Percentiles rank a stretch among this genome's conserved stretches.
Conservation (phyloP, 2,888 invertebrate genomes). For the Xylophagus ater region DNA sequence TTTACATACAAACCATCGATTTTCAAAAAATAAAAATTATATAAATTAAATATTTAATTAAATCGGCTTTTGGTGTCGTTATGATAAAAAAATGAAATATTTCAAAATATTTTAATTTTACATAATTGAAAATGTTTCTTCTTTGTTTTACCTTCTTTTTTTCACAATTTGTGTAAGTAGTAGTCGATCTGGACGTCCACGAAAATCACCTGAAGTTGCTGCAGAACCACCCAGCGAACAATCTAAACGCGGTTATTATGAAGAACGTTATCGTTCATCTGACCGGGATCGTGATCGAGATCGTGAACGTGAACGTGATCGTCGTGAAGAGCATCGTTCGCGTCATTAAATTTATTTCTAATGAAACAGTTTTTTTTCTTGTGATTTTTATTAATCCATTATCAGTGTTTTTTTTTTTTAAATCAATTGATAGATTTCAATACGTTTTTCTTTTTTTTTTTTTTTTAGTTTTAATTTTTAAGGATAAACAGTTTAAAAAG, state of each 20-base stretch:
- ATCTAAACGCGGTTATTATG: constrained; percentile 59
- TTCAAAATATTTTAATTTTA: constrained; percentile 13
- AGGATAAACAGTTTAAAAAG: no score
- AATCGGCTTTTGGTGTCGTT: no score
- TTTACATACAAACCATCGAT: no score
- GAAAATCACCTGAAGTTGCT: constrained; percentile 44
- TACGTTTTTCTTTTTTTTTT: no score
- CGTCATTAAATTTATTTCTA: constrained; percentile 45
- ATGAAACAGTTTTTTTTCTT: not conserved
- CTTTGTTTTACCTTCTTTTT: not conserved
- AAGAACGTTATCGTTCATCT: constrained; percentile 69
- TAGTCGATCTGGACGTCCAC: constrained; percentile 42
- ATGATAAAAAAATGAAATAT: no score
- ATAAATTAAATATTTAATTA: no score
- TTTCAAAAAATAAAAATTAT: no score
- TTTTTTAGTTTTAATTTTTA: no score
- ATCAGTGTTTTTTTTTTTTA: constrained; percentile 7
- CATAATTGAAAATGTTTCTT: not conserved
- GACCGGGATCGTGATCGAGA: constrained; percentile 56
- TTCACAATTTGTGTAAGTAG: constrained; percentile 30
- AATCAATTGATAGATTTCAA: no score
- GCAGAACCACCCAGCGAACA: constrained; percentile 37
- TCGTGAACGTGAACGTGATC: constrained; percentile 52
- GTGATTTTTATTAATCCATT: constrained; percentile 2
- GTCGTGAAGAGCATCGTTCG: constrained; percentile 59